Base-by-base conservation (phyloP, 2,113 vertebrate species). In the Otolemur garnettii region DNA sequence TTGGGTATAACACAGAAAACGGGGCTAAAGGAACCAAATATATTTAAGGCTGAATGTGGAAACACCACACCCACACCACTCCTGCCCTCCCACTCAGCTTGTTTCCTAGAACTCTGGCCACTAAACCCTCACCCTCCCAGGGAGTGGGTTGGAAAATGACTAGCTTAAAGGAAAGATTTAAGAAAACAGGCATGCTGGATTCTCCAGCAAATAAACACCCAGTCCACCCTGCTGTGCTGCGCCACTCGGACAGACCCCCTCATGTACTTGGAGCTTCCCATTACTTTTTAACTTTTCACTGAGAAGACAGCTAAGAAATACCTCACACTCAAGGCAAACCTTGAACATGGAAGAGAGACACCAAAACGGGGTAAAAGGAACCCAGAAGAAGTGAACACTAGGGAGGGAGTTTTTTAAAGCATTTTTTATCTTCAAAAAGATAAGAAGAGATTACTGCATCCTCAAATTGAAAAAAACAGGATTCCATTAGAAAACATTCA, bases 401-500 rank as follows among this genome's bases (percentile, higher is more conserved):
- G n/a, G 26, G n/a, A 53, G 28, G n/a, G 50, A n/a, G 24, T 33
- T 21, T 18, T 69, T 87, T 62, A 38, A 38, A 81, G 26, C 38
- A 86, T 83, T 55, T 78, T 50, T 50, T 94, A 62, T 84, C 66
- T 90, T 93, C 42, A 81, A 75, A 93, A 62, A 87, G 14, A 55
- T 74, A 71, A 90, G 64, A 64, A 90, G 78, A 74, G n/a, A 81
- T 59, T 24, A 30, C 7, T 64, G 24, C 10, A 35, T 53, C 12
- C 33, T 45, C 38, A 10, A 75, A 87, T 24, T 18, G 57, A 72
- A 84, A 79, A 66, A 77, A 91, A 71, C 21, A 90, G 75, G 28
- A 42, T 53, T 68, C 15, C n/a, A 62, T 62, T 6, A 68, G 62
- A 68, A 93, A 90, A 72, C 28, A 90, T 75, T 71, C 59, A 35